A percentile compares a stretch with the other conserved stretches of the same genome.
These are phyloP conservation scores for Thalassaphorura encarpata DNA, from an alignment of 1,140 invertebrate genomes.

Conservation along the genomic window DNA sequence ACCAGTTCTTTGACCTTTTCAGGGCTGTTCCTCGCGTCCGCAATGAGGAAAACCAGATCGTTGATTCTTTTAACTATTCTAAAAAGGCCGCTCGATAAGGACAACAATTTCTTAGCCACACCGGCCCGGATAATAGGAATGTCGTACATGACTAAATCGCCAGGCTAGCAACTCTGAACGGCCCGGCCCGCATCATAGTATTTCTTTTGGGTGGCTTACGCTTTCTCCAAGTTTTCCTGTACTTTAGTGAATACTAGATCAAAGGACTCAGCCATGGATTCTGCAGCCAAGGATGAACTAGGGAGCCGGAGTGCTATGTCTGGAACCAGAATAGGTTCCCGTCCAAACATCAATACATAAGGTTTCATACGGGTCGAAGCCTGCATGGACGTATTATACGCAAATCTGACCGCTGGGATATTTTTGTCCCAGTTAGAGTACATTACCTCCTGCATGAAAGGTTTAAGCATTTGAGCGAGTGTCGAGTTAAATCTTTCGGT, in stretches of 20 bases:
- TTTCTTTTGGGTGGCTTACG: neutral
- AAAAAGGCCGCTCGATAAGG: neutral
- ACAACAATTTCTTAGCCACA: neutral
- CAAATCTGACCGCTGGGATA: neutral
- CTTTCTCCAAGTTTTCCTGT: neutral
- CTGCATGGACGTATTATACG: neutral
- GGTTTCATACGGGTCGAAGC: neutral
- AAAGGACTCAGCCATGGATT: neutral
- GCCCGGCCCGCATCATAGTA: neutral
- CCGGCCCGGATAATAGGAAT: neutral
- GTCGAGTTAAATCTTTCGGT: conserved; percentile 3
- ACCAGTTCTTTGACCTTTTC: neutral
- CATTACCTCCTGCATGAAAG: neutral
- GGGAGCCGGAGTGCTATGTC: neutral
- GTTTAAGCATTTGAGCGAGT: neutral
- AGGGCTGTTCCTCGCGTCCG: neutral
- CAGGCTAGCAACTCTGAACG: neutral
- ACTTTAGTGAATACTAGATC: neutral
- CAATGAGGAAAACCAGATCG: neutral
- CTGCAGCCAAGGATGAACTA: neutral
- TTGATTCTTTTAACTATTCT: neutral
- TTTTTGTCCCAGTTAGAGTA: neutral
- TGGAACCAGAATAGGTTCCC: neutral
- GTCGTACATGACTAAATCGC: neutral
- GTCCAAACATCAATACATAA: neutral